Base-by-base conservation (phyloP, 2,113 vertebrate genomes). In the Odocoileus hemionus region DNA sequence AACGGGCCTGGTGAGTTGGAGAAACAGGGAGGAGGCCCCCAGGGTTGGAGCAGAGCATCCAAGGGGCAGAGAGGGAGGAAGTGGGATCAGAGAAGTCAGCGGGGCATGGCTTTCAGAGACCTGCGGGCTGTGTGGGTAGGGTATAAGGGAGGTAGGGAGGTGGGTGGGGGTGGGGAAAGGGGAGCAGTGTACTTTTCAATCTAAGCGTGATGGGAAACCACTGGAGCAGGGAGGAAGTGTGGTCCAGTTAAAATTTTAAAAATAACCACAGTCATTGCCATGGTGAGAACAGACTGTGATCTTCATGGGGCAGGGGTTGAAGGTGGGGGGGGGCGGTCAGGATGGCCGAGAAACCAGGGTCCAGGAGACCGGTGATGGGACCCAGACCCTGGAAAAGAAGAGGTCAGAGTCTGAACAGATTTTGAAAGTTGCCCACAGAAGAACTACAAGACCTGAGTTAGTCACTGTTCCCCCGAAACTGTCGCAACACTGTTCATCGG, bases 271-370 rank as follows among this genome's bases (percentile, higher is more conserved):
- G 5, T 16, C 15, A 11, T 19, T 23, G 58, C 47, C 7, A 1
- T 14, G n/a, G 45, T 33, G 30, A 89, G 91, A 58, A 74, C 23
- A 0, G 58, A 52, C 43, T 86, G 23, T 9, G 80, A 14, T 39
- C 70, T 74, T 39, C 76, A 47, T 30, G 39, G 12, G 28, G n/a
- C 21, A 28, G 70, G 8, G 21, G 28, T 14, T 6, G 39, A 2
- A 0, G 2, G n/a, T n/a, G 4, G 19, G 39, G 39, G 39, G 10
- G 14, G 9, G 19, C 2, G 8, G 8, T 9, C n/a, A 23, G 21
- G 8, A 50, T 25, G 10, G 57, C 28, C 3, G 4, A 39, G 60
- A 76, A 16, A 26, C 1, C 7, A 28, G n/a, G 15, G 76, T 58
- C 39, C 19, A 28, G 9, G 52, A 11, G 57, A 16, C 45, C 4